phyloP scores from a whole-genome alignment of 2,888 invertebrate genomes.

The Phania funesta region DNA sequence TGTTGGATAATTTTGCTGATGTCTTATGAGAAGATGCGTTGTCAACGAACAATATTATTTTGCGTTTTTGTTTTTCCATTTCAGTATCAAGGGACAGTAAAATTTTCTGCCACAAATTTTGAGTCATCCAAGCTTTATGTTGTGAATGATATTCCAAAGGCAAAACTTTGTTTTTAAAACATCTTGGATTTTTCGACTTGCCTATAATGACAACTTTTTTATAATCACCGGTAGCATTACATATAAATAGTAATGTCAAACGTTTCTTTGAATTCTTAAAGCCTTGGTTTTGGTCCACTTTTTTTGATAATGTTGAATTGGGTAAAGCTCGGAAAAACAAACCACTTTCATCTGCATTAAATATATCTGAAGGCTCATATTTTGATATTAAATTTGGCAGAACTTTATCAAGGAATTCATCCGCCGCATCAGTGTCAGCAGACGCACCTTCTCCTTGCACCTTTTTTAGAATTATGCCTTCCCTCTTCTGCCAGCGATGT shows the following conservation, averaged over 20 bases:
- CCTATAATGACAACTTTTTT: slow-evolving; percentile 59
- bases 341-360: slow-evolving; percentile 60
- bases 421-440: background rate
- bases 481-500: slow-evolving; percentile 17
- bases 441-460: slow-evolving; percentile 14
- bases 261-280: slow-evolving; percentile 50
- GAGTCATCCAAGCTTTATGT: slow-evolving; percentile 55
- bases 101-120: slow-evolving; percentile 48
- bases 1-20: slow-evolving; percentile 37
- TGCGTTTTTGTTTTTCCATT: slow-evolving; percentile 53
- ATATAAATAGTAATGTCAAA: slow-evolving; percentile 61
- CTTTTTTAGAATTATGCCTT: slow-evolving; percentile 18
- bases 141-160: slow-evolving; percentile 55
- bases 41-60: slow-evolving; percentile 62
- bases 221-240: slow-evolving; percentile 54
- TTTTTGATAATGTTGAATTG: slow-evolving; percentile 37
- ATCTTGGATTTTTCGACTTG: slow-evolving; percentile 53
- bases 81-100: slow-evolving; percentile 50
- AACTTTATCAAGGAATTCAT: background rate
- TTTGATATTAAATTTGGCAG: background rate
- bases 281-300: slow-evolving; percentile 20
- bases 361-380: slow-evolving; percentile 39
- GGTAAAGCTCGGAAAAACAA: slow-evolving; percentile 52
- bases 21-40: slow-evolving; percentile 61
- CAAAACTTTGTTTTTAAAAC: slow-evolving; percentile 51